Percentiles rank a stretch among this genome's conserved stretches.
These are phyloP conservation scores for Phortica magna DNA, from an alignment of 2,888 invertebrate genomes.

Conservation along the genomic window DNA sequence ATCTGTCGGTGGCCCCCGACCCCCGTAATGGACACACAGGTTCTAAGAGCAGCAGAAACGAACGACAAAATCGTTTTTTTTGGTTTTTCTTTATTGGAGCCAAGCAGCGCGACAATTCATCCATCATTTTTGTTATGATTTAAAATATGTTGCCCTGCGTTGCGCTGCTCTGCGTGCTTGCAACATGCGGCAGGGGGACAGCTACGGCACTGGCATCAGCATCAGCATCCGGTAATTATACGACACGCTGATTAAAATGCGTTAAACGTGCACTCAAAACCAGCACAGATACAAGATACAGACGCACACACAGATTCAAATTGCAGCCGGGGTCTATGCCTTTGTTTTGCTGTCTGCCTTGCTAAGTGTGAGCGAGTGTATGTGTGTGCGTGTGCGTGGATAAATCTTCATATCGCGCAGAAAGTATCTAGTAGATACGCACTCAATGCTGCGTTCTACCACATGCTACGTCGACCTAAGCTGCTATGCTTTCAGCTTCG, in stretches of 20 bases:
- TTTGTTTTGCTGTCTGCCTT: not conserved
- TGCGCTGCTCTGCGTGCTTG: constrained; percentile 17
- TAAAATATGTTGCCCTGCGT: constrained; percentile 48
- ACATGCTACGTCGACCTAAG: not conserved
- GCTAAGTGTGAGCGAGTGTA: not conserved
- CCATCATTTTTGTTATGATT: constrained; percentile 74
- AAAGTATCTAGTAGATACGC: constrained; percentile 50
- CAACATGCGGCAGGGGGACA: not conserved
- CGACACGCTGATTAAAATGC: constrained; percentile 78
- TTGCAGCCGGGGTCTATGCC: not conserved
- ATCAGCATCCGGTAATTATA: constrained; percentile 77
- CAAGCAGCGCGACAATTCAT: constrained; percentile 73
- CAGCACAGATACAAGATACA: constrained; percentile 41
- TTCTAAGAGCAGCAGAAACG: not conserved
- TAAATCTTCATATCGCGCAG: constrained; percentile 19
- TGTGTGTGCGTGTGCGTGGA: constrained; percentile 4
- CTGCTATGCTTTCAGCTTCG: constrained; percentile 3
- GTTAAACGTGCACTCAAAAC: constrained; percentile 64
- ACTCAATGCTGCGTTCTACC: constrained; percentile 43
- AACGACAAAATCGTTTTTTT: not conserved
- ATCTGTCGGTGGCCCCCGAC: constrained; percentile 1
- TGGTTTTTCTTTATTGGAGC: constrained; percentile 69
- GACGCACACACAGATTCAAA: constrained; percentile 3
- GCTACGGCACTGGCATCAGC: constrained; percentile 26
- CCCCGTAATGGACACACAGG: too few species aligned